Conservation (phyloP, 2,888 invertebrate genomes). For the Hirtodrosophila cameraria region DNA sequence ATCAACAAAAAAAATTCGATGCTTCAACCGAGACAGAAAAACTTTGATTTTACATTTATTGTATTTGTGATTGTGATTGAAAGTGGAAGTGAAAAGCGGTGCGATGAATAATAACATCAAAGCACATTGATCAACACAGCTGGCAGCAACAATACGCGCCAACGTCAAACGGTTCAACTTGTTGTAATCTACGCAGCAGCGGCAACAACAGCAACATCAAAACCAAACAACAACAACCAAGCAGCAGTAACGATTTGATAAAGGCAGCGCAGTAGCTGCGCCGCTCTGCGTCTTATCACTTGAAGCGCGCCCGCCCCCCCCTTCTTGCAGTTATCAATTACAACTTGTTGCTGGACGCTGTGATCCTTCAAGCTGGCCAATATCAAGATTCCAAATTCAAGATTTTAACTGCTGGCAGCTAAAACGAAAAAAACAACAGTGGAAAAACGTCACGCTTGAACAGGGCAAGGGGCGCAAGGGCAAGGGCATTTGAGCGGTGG, state of each 20-base stretch:
- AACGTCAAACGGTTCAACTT: conserved; percentile 38
- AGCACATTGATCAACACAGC: conserved; percentile 18
- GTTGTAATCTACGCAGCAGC: conserved; percentile 44
- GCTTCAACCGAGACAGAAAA: conserved; percentile 28
- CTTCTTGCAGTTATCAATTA: conserved; percentile 40
- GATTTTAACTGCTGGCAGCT: neutral
- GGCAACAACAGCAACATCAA: conserved; percentile 9
- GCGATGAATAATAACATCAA: conserved; percentile 29
- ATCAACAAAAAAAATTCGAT: conserved; percentile 56
- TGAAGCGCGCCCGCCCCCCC: conserved; percentile 41
- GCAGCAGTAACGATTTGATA: conserved; percentile 34
- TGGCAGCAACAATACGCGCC: conserved; percentile 20
- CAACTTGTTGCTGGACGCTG: conserved; percentile 56
- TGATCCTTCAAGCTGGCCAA: conserved; percentile 3
- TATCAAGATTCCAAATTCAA: no score
- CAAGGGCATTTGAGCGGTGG: conserved; percentile 27
- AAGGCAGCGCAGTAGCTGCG: conserved; percentile 22
- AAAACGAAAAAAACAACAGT: neutral
- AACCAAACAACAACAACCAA: conserved; percentile 4
- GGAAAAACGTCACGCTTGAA: conserved; percentile 40
- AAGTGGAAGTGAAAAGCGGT: conserved; percentile 42
- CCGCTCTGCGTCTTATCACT: conserved; percentile 52
- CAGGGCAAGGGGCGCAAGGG: conserved; percentile 37
- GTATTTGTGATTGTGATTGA: conserved; percentile 54
- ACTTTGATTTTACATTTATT: conserved; percentile 53